A percentile compares a stretch with the other conserved stretches of the same genome.
Evolutionary conservation across 2,113 vertebrate genomes (phyloP).

Genomic region (Lycaon pictus): DNA sequence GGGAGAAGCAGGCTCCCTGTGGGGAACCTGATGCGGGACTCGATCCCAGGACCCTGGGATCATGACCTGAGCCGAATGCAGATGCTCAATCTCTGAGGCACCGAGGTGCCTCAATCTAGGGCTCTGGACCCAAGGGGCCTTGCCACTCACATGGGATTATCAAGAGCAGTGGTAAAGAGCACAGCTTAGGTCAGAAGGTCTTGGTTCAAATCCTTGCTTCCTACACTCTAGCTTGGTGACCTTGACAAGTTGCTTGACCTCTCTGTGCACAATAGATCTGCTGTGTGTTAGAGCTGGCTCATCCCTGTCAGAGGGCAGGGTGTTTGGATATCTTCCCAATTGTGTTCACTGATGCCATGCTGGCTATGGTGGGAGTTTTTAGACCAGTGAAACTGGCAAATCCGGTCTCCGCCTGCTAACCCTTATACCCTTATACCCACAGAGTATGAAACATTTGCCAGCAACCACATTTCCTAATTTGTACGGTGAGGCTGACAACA

Average conservation of each 20-base stretch:
- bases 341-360: not conserved
- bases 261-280: not conserved
- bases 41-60: too few species aligned
- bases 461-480: not conserved
- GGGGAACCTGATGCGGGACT: too few species aligned
- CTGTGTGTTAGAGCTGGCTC: not conserved
- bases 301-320: not conserved
- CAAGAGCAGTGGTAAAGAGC: not conserved
- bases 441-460: not conserved
- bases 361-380: not conserved
- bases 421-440: not conserved
- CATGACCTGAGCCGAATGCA: too few species aligned
- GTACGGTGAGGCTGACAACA: not conserved
- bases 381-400: not conserved
- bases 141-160: not conserved
- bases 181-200: not conserved
- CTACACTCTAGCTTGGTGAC: not conserved
- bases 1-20: too few species aligned
- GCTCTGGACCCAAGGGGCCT: not conserved
- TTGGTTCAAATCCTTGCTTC: not conserved
- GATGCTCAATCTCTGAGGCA: too few species aligned
- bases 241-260: not conserved
- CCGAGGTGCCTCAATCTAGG: not conserved
- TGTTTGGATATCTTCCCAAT: not conserved
- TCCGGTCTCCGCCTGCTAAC: not conserved